Base-by-base conservation (phyloP, 2,888 invertebrate species). In the Brachyptera putata region DNA sequence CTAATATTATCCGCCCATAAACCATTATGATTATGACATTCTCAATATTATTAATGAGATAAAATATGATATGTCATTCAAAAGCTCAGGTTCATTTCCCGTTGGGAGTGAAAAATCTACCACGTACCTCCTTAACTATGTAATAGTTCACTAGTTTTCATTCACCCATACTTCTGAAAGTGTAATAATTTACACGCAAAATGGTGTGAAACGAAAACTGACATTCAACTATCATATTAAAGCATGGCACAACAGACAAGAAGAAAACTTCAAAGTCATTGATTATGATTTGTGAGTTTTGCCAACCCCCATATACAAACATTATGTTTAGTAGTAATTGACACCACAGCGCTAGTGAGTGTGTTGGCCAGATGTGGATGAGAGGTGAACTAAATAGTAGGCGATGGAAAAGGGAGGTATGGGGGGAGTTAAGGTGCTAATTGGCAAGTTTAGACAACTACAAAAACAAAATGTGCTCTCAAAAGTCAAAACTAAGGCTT, bases 311-410 rank as follows among this genome's bases (percentile, higher is more conserved):
- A 36, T 22, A 36, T 16, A 36, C 53, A 18, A 53, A 53, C 53
- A 53, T 53, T 53, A 53, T 53, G 53, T 18, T 53, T 36, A 21
- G 36, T 18, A 9, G 53, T 53, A 53, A 53, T 34, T 34, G 53
- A 53, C 34, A 53, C 49, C 49, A n/a, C 22, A n/a, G 16, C 48
- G 16, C 50, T 50, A 11, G 50, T 34, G 53, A 21, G 13, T 36
- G 3, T 53, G 53, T 14, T 13, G 11, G 53, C 53, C 53, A 53
- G 36, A 53, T 53, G 53, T 14, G 16, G 34, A 22, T 14, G 18
- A 43, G 16, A 16, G 43, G 11, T 18, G 43, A 43, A 48, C 48
- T 48, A 48, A 48, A 21, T 21, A 48, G 13, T n/a, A n/a, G 46
- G 48, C 22, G 48, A 13, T 5, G 7, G 22, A 46, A 9, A 5